Evolutionary conservation across 2,113 vertebrate genomes (phyloP).

Genomic region (Oreochromis aureus): DNA sequence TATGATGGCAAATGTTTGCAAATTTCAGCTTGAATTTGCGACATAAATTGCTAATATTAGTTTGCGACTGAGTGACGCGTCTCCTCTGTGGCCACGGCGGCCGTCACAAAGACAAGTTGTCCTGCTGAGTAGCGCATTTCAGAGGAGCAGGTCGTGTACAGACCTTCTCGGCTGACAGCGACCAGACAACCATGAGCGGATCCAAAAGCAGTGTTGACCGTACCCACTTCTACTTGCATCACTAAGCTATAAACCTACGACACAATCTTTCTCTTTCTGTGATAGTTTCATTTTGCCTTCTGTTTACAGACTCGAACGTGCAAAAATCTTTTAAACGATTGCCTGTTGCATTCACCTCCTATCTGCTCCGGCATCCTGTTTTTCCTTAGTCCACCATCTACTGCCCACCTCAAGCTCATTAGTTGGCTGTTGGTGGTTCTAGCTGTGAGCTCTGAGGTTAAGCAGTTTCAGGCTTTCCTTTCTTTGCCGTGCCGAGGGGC

Average conservation of each 20-base stretch:
- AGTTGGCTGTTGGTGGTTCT: constrained; percentile 40
- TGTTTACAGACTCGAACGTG: not conserved
- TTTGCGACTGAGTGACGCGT: not conserved
- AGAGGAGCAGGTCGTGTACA: not conserved
- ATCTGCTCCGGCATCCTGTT: not conserved
- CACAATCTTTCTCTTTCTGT: constrained; percentile 7
- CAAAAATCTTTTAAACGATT: not conserved
- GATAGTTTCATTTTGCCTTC: not conserved
- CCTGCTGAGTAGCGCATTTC: not conserved
- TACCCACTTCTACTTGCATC: not conserved
- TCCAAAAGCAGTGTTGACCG: not conserved
- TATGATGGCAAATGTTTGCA: not conserved
- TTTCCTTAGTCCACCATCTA: not conserved
- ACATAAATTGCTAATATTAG: not conserved
- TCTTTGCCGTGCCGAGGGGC: constrained; percentile 9
- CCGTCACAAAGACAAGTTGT: not conserved
- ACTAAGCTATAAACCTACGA: constrained; percentile 29
- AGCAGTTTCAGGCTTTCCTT: constrained; percentile 42
- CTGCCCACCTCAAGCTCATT: constrained; percentile 14
- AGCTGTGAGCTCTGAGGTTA: constrained; percentile 32
- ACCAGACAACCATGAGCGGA: constrained; percentile 28
- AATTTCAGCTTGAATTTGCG: not conserved
- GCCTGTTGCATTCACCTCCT: not conserved
- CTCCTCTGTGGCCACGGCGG: not conserved
- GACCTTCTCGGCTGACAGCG: not conserved